Evolutionary conservation across 1,140 invertebrate species (phyloP), one percentile per base, ranked within the genome.

Genomic region (Trichonephila inaurata): DNA sequence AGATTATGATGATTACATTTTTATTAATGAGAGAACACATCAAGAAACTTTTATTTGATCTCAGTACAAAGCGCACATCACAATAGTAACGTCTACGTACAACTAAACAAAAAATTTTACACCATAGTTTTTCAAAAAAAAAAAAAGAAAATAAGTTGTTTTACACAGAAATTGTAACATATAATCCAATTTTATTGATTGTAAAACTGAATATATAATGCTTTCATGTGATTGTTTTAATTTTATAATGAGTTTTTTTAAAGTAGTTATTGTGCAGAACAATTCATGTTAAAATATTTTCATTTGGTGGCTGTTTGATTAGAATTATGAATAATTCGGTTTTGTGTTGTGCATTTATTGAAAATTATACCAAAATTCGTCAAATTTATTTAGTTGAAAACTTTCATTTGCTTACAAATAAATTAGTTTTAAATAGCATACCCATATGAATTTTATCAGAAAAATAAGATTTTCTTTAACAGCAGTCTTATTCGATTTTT

Each of bases 41-140:
- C 72, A 90, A 90, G 89, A 81, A 90, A 81, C 58, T 90, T 90
- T 90, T 90, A 81, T 90, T 90, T 90, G 72, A 90, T 90, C 87
- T 90, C 44, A 81, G 81, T 90, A 90, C 89, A 90, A 90, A 90
- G 89, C 89, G 14, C 28, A 33, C 72, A 58, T 77, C 58, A 58
- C 44, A 69, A 90, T 62, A 90, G 28, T 40, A 69, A 69, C 24
- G 44, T 33, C 72, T 90, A 77, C 89, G 33, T 90, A 90, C 44
- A 81, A 90, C 72, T 58, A 28, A 81, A 90, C 1, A 60, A 60
- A 21, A 18, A 24, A 33, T 21, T 24, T 69, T 2, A 89, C 40
- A 89, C 58, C 21, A 69, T 72, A 18, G 24, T 19, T 85, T 85
- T 61, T 8, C 8, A 21, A 1, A 1, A 1, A 66, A 51, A 33